Evolutionary conservation across 2,888 invertebrate genomes (phyloP).

Genomic region (Eupsilia transversa): DNA sequence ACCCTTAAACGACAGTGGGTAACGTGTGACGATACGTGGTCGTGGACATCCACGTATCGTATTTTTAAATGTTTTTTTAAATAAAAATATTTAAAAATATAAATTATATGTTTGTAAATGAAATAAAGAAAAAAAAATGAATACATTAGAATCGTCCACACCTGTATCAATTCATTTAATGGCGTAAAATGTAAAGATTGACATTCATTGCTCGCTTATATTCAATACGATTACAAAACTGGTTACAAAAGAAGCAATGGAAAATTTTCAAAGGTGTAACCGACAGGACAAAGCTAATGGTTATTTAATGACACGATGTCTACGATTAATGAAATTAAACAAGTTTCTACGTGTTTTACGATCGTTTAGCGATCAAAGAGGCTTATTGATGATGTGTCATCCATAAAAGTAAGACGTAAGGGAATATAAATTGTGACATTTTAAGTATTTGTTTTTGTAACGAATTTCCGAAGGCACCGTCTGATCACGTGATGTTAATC

Average conservation of each 20-base stretch:
- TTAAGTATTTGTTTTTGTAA: not conserved
- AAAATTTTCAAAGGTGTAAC: not conserved
- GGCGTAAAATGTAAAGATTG: not conserved
- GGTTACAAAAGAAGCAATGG: not conserved
- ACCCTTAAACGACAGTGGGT: no score
- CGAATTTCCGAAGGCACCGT: not conserved
- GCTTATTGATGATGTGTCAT: constrained; percentile 8
- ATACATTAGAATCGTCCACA: not conserved
- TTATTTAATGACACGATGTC: constrained; percentile 14
- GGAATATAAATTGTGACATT: not conserved
- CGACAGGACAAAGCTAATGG: not conserved
- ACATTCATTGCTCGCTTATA: not conserved
- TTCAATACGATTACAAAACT: not conserved
- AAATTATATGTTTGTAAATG: no score
- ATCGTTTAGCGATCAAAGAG: constrained; percentile 1
- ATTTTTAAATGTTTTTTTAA: no score
- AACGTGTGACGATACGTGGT: no score
- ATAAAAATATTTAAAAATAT: no score
- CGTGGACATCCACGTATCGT: no score
- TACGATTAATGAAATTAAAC: constrained; percentile 33
- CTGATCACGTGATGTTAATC: not conserved
- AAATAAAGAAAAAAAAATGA: no score
- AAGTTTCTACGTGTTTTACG: constrained; percentile 12
- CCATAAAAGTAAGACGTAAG: not conserved
- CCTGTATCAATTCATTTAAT: not conserved